Conservation (phyloP, 37 sponge, comb jelly and placozoan genomes). For the Ephydatia muelleri region DNA sequence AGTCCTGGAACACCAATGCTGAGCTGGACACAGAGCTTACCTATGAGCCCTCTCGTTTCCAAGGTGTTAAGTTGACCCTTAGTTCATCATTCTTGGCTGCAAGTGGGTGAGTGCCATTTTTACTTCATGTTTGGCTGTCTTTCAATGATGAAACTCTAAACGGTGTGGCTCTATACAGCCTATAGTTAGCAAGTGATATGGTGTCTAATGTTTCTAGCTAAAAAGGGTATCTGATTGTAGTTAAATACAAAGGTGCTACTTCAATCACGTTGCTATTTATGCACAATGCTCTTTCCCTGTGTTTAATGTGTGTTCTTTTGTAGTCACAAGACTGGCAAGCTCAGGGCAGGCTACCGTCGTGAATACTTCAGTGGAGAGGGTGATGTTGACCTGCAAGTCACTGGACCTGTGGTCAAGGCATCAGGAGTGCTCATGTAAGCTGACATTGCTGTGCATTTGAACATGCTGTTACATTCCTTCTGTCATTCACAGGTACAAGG, state of each 20-base stretch:
- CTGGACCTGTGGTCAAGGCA: constrained; percentile 71
- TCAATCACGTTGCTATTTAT: neutral
- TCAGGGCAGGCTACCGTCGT: constrained; percentile 66
- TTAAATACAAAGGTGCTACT: neutral
- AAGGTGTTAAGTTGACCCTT: constrained; percentile 70
- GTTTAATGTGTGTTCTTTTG: neutral
- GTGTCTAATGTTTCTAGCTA: neutral
- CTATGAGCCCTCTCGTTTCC: constrained; percentile 57
- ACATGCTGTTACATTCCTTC: neutral
- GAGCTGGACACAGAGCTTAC: constrained; percentile 63
- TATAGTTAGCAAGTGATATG: neutral
- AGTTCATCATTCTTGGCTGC: constrained; percentile 54
- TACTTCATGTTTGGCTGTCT: neutral
- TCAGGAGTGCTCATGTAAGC: constrained; percentile 71
- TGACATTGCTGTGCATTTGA: neutral
- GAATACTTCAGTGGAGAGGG: constrained; percentile 63
- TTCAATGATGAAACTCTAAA: neutral
- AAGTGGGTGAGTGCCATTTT: constrained; percentile 44
- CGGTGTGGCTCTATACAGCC: neutral
- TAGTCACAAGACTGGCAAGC: constrained; percentile 63
- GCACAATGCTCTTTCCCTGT: neutral
- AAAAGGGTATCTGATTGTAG: neutral
- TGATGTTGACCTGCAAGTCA: constrained; percentile 61
- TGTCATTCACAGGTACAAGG: constrained; percentile 68
- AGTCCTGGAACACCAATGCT: constrained; percentile 76